Percentiles rank a stretch among this genome's conserved stretches.
Conservation (phyloP, 1,140 invertebrate genomes). For the Lamellibrachia luymesi region DNA sequence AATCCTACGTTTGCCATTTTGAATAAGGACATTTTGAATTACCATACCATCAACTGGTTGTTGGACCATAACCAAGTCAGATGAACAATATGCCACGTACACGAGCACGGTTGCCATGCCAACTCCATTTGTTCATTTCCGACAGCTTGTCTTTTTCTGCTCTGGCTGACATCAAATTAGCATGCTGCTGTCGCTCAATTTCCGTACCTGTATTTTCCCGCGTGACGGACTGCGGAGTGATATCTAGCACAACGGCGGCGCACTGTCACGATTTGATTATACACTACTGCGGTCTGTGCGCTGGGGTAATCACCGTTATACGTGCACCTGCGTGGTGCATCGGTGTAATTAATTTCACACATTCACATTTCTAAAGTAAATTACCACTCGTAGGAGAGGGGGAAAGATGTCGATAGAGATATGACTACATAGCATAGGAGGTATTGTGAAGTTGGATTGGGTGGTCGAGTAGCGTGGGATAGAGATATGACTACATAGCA, state of each 20-base stretch:
- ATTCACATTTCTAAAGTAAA: neutral
- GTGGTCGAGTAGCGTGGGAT: neutral
- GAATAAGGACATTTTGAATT: neutral
- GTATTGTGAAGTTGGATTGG: neutral
- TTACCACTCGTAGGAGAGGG: neutral
- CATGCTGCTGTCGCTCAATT: neutral
- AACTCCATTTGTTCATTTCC: conserved; percentile 5
- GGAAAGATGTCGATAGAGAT: neutral
- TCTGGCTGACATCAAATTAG: neutral
- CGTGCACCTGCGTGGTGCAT: neutral
- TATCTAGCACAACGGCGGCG: neutral
- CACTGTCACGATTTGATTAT: neutral
- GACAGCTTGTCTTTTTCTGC: neutral
- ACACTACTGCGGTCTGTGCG: neutral
- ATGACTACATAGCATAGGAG: neutral
- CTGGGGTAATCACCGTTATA: neutral
- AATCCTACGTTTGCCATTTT: neutral
- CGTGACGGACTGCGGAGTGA: neutral
- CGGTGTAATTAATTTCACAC: neutral
- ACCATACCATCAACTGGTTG: neutral
- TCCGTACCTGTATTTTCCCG: neutral
- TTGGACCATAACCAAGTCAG: neutral
- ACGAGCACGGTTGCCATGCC: neutral
- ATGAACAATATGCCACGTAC: neutral
- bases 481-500: neutral